These are phyloP conservation scores for Stichopus chloronotus DNA, from an alignment of 35 echinoderm and acorn worm species.

Conservation along the genomic window DNA sequence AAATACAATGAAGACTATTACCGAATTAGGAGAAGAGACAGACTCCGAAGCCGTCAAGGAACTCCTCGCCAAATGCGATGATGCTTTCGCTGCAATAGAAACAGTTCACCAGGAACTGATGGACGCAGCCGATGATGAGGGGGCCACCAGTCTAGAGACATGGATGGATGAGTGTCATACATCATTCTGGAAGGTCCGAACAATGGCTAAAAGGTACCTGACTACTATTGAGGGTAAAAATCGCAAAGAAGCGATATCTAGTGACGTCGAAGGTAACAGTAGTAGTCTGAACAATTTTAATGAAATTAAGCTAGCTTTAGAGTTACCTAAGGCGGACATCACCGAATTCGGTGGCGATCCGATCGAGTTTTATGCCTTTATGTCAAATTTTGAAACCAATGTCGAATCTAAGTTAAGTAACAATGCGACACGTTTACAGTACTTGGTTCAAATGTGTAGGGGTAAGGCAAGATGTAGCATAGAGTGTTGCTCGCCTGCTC, in stretches of 20 bases:
- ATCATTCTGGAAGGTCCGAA: not conserved
- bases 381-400: conserved; percentile 49
- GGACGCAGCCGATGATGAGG: no score
- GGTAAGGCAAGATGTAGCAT: conserved; percentile 34
- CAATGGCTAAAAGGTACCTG: not conserved
- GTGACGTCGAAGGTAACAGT: not conserved
- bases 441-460: conserved; percentile 9
- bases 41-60: not conserved
- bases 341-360: conserved; percentile 37
- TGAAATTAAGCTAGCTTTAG: conserved; percentile 43
- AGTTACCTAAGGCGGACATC: conserved; percentile 39
- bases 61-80: not conserved
- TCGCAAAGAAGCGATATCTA: not conserved
- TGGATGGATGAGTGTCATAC: not conserved
- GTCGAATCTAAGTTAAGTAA: conserved; percentile 22
- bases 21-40: not conserved
- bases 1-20: not conserved
- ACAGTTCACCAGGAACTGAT: not conserved
- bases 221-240: not conserved
- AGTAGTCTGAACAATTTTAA: conserved; percentile 31
- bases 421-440: conserved; percentile 12
- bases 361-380: conserved; percentile 17
- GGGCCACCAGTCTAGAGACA: conserved; percentile 3
- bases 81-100: conserved; percentile 1
- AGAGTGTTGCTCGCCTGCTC: conserved; percentile 18